These are phyloP conservation scores for Neodiprion lecontei DNA, from an alignment of 1,140 invertebrate genomes.

Conservation along the genomic window DNA sequence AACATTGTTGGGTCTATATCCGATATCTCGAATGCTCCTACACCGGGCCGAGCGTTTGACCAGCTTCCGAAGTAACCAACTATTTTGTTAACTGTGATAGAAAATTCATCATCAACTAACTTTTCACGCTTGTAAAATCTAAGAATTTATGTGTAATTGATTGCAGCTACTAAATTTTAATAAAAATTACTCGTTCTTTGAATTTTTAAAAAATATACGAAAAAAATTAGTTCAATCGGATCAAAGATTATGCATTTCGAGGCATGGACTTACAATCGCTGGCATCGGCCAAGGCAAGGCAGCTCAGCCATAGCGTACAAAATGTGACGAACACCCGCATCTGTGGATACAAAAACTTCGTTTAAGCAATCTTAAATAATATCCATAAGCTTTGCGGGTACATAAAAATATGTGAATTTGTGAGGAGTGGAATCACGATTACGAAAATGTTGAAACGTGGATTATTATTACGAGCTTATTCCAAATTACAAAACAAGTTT, in stretches of 20 bases:
- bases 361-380: no score
- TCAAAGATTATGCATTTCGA: no score
- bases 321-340: background rate
- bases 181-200: background rate
- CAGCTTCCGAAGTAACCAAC: constrained; percentile 73
- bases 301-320: background rate
- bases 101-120: background rate
- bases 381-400: no score
- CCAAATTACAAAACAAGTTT: no score
- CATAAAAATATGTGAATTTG: no score
- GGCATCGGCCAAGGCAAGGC: background rate
- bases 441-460: no score
- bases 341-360: background rate
- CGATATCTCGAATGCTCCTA: constrained; percentile 64
- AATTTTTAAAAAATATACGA: background rate
- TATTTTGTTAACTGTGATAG: constrained; percentile 54
- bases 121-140: background rate
- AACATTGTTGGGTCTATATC: constrained; percentile 70
- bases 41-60: constrained; percentile 65
- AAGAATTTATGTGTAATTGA: background rate
- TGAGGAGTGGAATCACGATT: no score
- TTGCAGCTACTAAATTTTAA: background rate
- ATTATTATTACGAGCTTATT: no score
- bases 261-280: background rate
- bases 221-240: background rate